phyloP scores from a whole-genome alignment of 2,113 vertebrate genomes.

The Eurystomus gularis region DNA sequence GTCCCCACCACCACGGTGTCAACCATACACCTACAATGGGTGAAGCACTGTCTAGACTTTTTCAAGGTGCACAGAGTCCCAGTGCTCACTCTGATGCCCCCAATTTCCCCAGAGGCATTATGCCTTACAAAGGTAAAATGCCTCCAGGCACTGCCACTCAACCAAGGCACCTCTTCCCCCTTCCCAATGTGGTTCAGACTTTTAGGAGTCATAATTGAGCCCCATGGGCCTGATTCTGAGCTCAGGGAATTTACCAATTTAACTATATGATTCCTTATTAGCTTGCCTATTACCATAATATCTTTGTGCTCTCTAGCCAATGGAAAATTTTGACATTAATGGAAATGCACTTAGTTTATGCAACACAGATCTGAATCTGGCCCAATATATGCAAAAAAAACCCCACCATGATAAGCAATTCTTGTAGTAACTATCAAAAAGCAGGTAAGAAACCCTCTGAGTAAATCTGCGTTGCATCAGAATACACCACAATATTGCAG shows the following conservation, averaged over 20 bases:
- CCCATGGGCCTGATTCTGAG: slow-evolving; percentile 60
- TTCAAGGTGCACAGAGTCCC: slow-evolving; percentile 41
- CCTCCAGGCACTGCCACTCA: slow-evolving; percentile 63
- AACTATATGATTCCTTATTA: slow-evolving; percentile 47
- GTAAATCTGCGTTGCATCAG: neutral
- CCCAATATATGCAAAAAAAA: neutral
- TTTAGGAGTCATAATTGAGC: slow-evolving; percentile 62
- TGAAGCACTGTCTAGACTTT: neutral
- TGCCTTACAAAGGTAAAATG: slow-evolving; percentile 59
- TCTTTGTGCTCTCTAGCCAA: slow-evolving; percentile 22
- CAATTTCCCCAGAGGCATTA: slow-evolving; percentile 47
- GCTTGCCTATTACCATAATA: slow-evolving; percentile 50
- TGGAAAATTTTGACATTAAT: slow-evolving; percentile 22
- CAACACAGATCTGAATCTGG: neutral
- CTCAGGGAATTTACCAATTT: slow-evolving; percentile 43
- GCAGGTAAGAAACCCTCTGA: neutral
- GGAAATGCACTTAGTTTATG: neutral
- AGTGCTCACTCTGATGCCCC: slow-evolving; percentile 28
- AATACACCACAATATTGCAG: neutral
- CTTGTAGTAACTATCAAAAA: slow-evolving; percentile 7
- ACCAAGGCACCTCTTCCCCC: slow-evolving; percentile 42
- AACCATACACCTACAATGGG: neutral
- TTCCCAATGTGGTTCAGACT: slow-evolving; percentile 51
- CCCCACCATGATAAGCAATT: neutral
- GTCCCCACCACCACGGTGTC: neutral